Conservation (phyloP, 2,113 vertebrate genomes). For the Mustela lutreola region DNA sequence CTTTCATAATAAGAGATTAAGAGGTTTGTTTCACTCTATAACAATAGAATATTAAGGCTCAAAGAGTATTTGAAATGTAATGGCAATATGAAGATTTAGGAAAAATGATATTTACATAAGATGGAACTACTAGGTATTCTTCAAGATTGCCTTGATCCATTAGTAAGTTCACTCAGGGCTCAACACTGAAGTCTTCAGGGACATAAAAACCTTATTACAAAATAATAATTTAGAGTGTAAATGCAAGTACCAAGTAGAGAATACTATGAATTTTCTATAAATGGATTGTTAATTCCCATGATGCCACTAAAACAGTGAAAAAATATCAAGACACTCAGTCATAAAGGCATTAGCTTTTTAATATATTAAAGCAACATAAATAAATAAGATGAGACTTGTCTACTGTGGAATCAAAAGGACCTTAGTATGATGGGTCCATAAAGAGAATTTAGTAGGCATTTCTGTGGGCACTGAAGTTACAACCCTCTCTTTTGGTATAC, state of each 20-base stretch:
- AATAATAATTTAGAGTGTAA: conserved; percentile 18
- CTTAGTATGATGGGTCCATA: neutral
- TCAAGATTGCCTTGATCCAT: neutral
- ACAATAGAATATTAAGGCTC: neutral
- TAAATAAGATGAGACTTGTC: neutral
- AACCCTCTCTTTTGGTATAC: neutral
- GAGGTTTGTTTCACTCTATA: neutral
- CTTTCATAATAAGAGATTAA: neutral
- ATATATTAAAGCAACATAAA: neutral
- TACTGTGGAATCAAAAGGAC: neutral
- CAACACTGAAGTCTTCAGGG: neutral
- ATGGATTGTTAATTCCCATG: neutral
- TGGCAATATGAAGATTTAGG: neutral
- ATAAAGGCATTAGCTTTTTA: neutral
- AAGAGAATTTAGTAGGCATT: neutral
- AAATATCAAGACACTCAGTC: neutral
- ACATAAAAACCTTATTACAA: neutral
- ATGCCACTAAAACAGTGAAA: neutral
- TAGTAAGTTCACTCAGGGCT: neutral
- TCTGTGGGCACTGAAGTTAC: neutral
- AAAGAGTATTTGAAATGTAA: neutral
- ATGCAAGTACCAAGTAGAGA: neutral
- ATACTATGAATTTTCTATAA: neutral
- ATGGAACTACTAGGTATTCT: neutral
- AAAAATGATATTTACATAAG: neutral